Percentiles rank a stretch among this genome's conserved stretches.
phyloP scores from a whole-genome alignment of 2,113 vertebrate species.

The Arvicanthis niloticus region DNA sequence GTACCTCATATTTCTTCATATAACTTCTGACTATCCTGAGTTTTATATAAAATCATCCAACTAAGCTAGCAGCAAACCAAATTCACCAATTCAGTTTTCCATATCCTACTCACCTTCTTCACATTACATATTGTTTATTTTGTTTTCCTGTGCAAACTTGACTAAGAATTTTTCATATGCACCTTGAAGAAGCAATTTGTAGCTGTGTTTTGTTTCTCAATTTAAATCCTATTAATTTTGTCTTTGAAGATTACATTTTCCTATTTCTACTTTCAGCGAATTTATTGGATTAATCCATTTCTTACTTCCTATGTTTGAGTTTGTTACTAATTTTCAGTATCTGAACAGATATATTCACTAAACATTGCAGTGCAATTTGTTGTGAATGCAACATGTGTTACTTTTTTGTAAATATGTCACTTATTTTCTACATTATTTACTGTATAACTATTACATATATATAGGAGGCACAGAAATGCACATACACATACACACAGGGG shows the following conservation, averaged over 20 bases:
- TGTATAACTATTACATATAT: background rate
- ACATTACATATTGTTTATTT: background rate
- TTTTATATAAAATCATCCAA: background rate
- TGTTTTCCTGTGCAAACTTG: background rate
- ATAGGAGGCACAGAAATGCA: background rate
- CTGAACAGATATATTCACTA: background rate
- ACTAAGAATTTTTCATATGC: background rate
- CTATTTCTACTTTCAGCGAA: background rate
- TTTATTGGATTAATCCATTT: slow-evolving; percentile 16
- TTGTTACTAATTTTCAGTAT: background rate
- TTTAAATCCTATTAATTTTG: slow-evolving; percentile 3
- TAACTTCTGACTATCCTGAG: background rate
- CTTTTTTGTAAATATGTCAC: background rate
- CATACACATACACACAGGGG: background rate
- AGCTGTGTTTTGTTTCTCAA: background rate
- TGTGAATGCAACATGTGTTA: background rate
- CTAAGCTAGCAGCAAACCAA: background rate
- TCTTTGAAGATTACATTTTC: background rate
- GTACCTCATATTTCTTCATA: background rate
- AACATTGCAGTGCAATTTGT: background rate
- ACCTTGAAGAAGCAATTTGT: background rate
- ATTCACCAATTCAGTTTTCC: background rate
- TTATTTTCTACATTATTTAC: background rate
- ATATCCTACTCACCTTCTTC: background rate
- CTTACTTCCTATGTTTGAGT: background rate